Base-by-base conservation (phyloP, 2,888 invertebrate species). In the Drosophila paramelanica region DNA sequence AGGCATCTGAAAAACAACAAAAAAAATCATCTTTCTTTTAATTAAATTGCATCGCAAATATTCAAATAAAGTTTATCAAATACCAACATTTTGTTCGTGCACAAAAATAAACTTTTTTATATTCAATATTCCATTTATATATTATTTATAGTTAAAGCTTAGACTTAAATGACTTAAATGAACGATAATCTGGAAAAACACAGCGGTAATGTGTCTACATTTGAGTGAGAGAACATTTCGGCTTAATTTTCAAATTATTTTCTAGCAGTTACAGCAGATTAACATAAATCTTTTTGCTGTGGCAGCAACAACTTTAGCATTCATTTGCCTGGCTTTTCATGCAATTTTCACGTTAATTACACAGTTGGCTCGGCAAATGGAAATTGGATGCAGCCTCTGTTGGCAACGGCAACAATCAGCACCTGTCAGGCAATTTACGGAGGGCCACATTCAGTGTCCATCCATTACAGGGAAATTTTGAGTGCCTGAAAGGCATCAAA, bases 401-500 rank as follows among this genome's bases (percentile, higher is more conserved):
- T 52, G 51, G 46, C 47, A 43, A 66, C 65, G 55, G 55, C 64
- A 67, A 72, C 57, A 77, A 80, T 67, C 67, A 64, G 56, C 83
- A 82, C 67, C 83, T 79, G 77, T 83, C 73, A 62, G 41, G 41
- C 47, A 17, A 14, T 46, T 59, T 33, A 17, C 11, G 20, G 42
- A 25, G 25, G 47, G 14, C 27, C 47, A 47, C 71, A 67, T 50
- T 62, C 61, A 59, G 66, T 66, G 82, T 77, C 79, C 88, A 77
- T 85, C 77, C 67, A 79, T 79, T 85, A 64, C 58, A 69, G 49
- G 43, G 46, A 45, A 77, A 67, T 83, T 82, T 80, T 70, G 78
- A 83, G 83, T 88, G 89, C 75, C 83, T 78, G 86, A 86, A 88
- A 88, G 89, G 89, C 83, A 84, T 86, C 83, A 88, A 86, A 88